phyloP scores from a whole-genome alignment of 2,797 vertebrate genomes.

The Saxicola maurus region DNA sequence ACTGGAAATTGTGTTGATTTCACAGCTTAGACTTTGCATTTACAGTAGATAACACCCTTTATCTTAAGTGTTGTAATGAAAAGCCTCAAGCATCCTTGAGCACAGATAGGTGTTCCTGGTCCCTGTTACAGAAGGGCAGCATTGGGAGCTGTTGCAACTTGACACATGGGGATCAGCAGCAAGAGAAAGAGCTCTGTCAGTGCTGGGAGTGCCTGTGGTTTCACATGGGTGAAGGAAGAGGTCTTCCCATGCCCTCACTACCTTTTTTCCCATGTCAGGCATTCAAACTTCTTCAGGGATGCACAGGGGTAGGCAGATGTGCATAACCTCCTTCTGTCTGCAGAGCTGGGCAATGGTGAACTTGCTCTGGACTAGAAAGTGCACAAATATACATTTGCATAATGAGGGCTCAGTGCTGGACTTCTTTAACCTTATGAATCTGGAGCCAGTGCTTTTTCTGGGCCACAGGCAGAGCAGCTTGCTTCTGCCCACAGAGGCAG shows the following conservation, averaged over 20 bases:
- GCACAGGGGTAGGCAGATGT: background rate
- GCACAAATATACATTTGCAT: background rate
- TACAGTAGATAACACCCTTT: background rate
- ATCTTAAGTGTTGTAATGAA: background rate
- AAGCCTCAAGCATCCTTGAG: background rate
- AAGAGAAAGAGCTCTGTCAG: background rate
- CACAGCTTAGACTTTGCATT: background rate
- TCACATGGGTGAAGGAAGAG: background rate
- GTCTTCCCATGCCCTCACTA: background rate
- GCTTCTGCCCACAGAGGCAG: background rate
- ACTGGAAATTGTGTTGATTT: slow-evolving; percentile 5
- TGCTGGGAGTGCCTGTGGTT: rapidly evolving
- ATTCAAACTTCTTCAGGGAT: background rate
- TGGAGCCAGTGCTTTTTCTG: background rate
- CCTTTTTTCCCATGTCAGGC: background rate
- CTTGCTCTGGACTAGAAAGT: background rate
- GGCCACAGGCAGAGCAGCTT: background rate
- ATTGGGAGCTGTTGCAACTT: background rate
- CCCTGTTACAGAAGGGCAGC: background rate
- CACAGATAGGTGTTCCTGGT: background rate
- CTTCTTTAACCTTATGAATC: background rate
- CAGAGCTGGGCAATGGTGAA: background rate
- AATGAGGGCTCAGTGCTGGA: background rate
- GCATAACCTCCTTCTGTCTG: background rate
- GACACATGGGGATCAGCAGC: background rate